Evolutionary conservation across 2,888 invertebrate genomes (phyloP), one percentile per base, ranked within the genome.

Genomic region (Hypena proboscidalis): DNA sequence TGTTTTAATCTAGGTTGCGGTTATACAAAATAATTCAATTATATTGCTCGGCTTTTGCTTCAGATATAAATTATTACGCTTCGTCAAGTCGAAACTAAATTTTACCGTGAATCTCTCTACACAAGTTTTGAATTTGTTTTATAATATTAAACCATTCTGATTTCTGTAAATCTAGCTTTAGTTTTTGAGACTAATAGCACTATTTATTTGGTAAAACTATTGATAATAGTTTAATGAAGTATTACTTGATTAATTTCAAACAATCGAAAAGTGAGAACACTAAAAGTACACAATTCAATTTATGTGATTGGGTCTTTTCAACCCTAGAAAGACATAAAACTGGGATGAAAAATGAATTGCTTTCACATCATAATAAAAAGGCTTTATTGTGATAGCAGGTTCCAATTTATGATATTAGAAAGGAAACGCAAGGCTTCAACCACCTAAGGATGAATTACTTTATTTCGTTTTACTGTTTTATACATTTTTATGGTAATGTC

Each of bases 311-410:
- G n/a, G n/a, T n/a, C n/a, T n/a, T n/a, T n/a, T n/a, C n/a, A n/a
- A 55, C 42, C 51, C 55, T n/a, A n/a, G n/a, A 37, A 41, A 56
- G 53, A 66, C 57, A 53, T 60, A 53, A 53, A 44, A 32, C 38
- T 38, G 10, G 21, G 52, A 53, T 58, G 51, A 56, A 54, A 57
- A 48, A 56, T 52, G 40, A 53, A 63, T 54, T 59, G 58, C 60
- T 71, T 66, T 66, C 53, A 58, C 56, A 35, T 44, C 41, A 55
- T 67, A 51, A 47, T 56, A 61, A 63, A 68, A 61, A 58, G 11
- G 43, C 49, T 67, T 68, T 64, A 62, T 57, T 63, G 65, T 59
- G 58, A 64, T 59, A 57, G 52, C 51, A 47, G 38, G 52, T 59
- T 48, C 34, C 51, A 51, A 56, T 58, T 60, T 69, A 65, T 44